These are phyloP conservation scores for Flexamia atlantica DNA, from an alignment of 2,888 invertebrate genomes.

Conservation along the genomic window DNA sequence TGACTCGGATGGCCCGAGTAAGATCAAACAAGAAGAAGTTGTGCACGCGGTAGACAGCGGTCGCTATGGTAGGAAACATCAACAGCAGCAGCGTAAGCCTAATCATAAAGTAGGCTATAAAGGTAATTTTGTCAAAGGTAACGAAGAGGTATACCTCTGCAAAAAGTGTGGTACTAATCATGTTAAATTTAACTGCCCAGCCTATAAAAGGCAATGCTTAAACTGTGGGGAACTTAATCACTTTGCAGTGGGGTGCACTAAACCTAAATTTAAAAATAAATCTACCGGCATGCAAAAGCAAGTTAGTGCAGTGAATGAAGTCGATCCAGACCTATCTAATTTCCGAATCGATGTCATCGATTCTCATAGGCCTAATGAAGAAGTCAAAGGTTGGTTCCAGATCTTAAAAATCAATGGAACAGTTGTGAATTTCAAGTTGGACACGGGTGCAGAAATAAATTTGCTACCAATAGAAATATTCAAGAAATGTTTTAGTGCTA, in stretches of 20 bases:
- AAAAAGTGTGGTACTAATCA: slow-evolving; percentile 44
- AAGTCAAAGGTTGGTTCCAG: not conserved
- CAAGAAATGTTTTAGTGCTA: not conserved
- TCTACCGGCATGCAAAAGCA: not conserved
- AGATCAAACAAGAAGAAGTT: too few relatives aligned
- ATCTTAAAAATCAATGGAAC: not conserved
- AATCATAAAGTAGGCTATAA: not conserved
- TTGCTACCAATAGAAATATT: not conserved
- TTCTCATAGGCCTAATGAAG: not conserved
- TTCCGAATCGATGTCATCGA: not conserved
- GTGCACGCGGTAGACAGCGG: too few relatives aligned
- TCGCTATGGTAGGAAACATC: too few relatives aligned
- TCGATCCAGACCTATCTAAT: not conserved
- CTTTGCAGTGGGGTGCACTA: slow-evolving; percentile 24
- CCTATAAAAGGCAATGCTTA: slow-evolving; percentile 19
- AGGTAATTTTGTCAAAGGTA: not conserved
- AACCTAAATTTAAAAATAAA: slow-evolving; percentile 3
- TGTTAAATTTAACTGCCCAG: not conserved
- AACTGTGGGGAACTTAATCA: slow-evolving; percentile 26
- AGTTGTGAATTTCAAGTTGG: slow-evolving; percentile 1
- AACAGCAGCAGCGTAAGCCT: not conserved
- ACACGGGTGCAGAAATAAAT: slow-evolving; percentile 32
- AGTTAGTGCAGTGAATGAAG: not conserved
- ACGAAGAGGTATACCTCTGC: not conserved
- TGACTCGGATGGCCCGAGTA: too few relatives aligned